A percentile compares a stretch with the other conserved stretches of the same genome.
These are phyloP conservation scores for Coelopa frigida DNA, from an alignment of 1,140 invertebrate species.

Conservation along the genomic window DNA sequence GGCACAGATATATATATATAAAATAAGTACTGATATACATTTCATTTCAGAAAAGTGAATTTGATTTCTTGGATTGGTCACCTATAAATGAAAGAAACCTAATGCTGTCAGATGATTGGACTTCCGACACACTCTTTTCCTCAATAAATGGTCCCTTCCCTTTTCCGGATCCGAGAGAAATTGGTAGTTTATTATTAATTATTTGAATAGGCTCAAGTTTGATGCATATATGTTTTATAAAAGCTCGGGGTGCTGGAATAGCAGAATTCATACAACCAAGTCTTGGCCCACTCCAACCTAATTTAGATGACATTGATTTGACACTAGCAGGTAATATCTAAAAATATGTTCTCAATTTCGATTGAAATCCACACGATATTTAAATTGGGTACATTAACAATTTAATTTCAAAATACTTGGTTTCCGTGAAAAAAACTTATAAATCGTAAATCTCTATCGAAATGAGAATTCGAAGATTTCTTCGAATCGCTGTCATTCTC, in stretches of 20 bases:
- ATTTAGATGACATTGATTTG: constrained; percentile 91
- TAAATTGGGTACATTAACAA: too few species aligned
- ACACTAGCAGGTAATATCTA: constrained; percentile 66
- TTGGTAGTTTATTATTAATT: constrained; percentile 56
- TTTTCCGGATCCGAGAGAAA: constrained; percentile 94
- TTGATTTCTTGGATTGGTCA: constrained; percentile 71
- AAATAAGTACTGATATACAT: not conserved
- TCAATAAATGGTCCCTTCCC: constrained; percentile 86
- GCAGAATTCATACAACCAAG: constrained; percentile 98
- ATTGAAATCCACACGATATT: too few species aligned
- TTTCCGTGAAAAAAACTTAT: too few species aligned
- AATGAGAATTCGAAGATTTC: too few species aligned
- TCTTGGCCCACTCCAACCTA: constrained; percentile 90
- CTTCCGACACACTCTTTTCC: constrained; percentile 81
- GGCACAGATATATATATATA: not conserved
- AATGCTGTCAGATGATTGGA: constrained; percentile 61
- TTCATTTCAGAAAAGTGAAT: constrained; percentile 59
- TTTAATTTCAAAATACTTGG: too few species aligned
- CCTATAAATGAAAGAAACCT: constrained; percentile 63
- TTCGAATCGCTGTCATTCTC: too few species aligned
- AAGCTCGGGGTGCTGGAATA: constrained; percentile 60
- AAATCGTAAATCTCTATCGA: too few species aligned
- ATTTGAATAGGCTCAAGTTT: not conserved
- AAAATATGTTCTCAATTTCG: not conserved
- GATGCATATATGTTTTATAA: not conserved